phyloP scores from a whole-genome alignment of 2,113 vertebrate species.

The Ascaphus truei region DNA sequence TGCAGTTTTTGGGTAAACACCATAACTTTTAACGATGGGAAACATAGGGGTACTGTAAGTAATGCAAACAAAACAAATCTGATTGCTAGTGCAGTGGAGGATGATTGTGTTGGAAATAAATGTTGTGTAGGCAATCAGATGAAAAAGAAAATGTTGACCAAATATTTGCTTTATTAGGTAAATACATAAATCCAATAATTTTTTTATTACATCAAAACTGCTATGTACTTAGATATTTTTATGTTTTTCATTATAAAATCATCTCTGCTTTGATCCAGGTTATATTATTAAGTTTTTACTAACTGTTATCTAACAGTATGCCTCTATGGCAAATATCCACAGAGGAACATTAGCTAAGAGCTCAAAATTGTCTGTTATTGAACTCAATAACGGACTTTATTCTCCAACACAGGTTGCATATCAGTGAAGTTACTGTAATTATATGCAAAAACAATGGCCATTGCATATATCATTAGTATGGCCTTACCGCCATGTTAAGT shows the following conservation, averaged over 20 bases:
- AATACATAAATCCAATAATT: neutral
- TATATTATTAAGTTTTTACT: too few species aligned
- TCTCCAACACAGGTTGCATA: too few species aligned
- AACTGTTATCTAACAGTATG: too few species aligned
- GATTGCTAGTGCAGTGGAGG: constrained; percentile 17
- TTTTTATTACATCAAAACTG: neutral
- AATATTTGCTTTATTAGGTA: neutral
- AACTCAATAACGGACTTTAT: too few species aligned
- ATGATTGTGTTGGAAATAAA: constrained; percentile 15
- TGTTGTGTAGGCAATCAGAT: neutral
- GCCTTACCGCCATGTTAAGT: too few species aligned
- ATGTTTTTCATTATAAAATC: neutral
- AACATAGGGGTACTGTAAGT: constrained; percentile 55
- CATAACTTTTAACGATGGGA: constrained; percentile 73
- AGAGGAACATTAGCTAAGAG: too few species aligned
- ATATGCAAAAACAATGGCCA: too few species aligned
- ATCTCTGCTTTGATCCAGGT: neutral
- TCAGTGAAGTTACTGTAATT: too few species aligned
- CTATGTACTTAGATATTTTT: neutral
- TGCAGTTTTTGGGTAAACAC: constrained; percentile 68
- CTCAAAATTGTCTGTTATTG: too few species aligned
- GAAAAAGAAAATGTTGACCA: neutral
- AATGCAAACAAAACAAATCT: constrained; percentile 25
- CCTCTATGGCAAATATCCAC: too few species aligned
- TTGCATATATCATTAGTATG: too few species aligned